Evolutionary conservation across 2,797 vertebrate species (phyloP).

Genomic region (Champsocephalus gunnari): DNA sequence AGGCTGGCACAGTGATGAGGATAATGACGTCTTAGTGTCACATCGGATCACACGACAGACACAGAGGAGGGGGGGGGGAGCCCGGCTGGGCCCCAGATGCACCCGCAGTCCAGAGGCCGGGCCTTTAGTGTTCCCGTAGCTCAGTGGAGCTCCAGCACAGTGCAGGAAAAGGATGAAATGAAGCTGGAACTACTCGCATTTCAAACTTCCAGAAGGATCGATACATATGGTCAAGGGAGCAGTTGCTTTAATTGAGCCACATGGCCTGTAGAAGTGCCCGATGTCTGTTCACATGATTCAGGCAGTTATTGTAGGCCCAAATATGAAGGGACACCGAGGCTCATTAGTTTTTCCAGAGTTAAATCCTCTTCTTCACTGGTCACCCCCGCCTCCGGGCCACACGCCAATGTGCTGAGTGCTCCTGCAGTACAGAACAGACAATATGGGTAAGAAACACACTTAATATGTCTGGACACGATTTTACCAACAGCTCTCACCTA

Average conservation of each 20-base stretch:
- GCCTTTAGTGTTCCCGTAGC: slow-evolving; percentile 75
- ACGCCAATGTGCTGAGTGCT: slow-evolving; percentile 64
- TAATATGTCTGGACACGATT: slow-evolving; percentile 1
- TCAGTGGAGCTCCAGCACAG: slow-evolving; percentile 69
- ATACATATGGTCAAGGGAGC: slow-evolving; percentile 64
- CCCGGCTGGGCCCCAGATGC: slow-evolving; percentile 38
- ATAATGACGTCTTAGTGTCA: slow-evolving; percentile 78
- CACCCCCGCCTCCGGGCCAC: slow-evolving; percentile 50
- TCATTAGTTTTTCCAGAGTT: slow-evolving; percentile 64
- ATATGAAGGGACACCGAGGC: slow-evolving; percentile 64
- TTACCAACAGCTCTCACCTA: not conserved
- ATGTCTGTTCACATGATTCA: slow-evolving; percentile 60
- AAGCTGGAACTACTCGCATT: slow-evolving; percentile 69
- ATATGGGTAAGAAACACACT: slow-evolving; percentile 38
- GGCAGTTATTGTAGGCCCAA: slow-evolving; percentile 59
- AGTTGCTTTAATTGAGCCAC: slow-evolving; percentile 65
- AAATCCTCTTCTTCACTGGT: slow-evolving; percentile 70
- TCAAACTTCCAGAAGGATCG: slow-evolving; percentile 73
- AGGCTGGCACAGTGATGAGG: slow-evolving; percentile 80
- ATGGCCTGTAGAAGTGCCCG: slow-evolving; percentile 46
- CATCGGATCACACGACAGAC: slow-evolving; percentile 74
- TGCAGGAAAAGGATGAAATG: slow-evolving; percentile 62
- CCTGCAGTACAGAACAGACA: slow-evolving; percentile 60
- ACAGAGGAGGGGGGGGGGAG: slow-evolving; percentile 51
- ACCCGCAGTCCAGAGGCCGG: slow-evolving; percentile 63